These are phyloP conservation scores for Caenorhabditis sp. DNA, from an alignment of 2,888 invertebrate genomes.

Conservation along the genomic window DNA sequence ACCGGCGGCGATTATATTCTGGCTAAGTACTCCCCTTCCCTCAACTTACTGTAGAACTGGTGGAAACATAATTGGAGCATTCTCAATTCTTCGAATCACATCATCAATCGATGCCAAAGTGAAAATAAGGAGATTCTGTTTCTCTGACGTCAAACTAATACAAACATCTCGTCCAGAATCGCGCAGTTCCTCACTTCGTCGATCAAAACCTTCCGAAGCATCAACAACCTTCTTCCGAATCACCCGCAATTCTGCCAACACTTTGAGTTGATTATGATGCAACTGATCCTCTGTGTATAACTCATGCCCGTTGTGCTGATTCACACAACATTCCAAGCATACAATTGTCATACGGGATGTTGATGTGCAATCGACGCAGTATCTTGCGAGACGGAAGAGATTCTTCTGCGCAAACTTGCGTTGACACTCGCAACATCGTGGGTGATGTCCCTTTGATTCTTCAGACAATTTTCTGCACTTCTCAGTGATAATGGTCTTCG, in stretches of 20 bases:
- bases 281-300: slow-evolving; percentile 56
- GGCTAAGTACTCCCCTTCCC: not conserved
- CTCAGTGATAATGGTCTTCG: not conserved
- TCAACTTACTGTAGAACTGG: slow-evolving; percentile 18
- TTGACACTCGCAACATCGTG: slow-evolving; percentile 49
- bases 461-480: slow-evolving; percentile 19
- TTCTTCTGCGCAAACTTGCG: slow-evolving; percentile 45
- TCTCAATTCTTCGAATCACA: slow-evolving; percentile 38
- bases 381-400: slow-evolving; percentile 46
- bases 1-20: no score
- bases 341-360: slow-evolving; percentile 45
- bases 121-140: slow-evolving; percentile 34
- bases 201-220: slow-evolving; percentile 44
- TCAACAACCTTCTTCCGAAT: slow-evolving; percentile 40
- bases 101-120: slow-evolving; percentile 39
- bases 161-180: slow-evolving; percentile 25
- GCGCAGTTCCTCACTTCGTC: slow-evolving; percentile 28
- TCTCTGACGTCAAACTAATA: slow-evolving; percentile 19
- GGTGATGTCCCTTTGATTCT: slow-evolving; percentile 23
- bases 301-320: slow-evolving; percentile 65
- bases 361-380: slow-evolving; percentile 51
- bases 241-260: slow-evolving; percentile 48
- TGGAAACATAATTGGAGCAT: slow-evolving; percentile 35
- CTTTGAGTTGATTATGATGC: slow-evolving; percentile 52
- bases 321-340: slow-evolving; percentile 68